Conservation (phyloP, 2,113 vertebrate species). For the Nematolebias whitei region DNA sequence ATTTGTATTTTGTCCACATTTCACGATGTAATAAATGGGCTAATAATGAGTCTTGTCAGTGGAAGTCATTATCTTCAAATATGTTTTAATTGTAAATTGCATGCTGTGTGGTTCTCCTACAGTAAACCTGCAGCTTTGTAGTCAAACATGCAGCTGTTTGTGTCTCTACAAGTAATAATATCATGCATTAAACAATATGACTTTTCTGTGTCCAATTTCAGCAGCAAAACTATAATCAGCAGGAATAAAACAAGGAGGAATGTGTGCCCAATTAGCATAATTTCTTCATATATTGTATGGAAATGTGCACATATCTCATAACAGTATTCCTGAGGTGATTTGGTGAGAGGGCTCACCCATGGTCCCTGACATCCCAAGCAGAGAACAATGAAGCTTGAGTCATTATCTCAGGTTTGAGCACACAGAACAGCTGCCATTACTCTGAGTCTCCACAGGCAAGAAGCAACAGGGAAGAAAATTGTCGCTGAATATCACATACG, state of each 20-base stretch:
- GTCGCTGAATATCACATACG: constrained; percentile 3
- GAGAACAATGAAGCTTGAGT: constrained; percentile 37
- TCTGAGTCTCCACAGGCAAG: constrained; percentile 19
- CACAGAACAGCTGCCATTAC: constrained; percentile 13
- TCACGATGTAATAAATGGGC: constrained; percentile 5
- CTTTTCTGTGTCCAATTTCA: constrained; percentile 26
- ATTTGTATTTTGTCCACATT: neutral
- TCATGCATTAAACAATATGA: neutral
- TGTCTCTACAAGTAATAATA: neutral
- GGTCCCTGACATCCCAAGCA: constrained; percentile 18
- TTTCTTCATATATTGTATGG: neutral
- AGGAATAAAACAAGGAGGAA: neutral
- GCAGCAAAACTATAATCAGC: neutral
- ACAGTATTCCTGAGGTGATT: neutral
- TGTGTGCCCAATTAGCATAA: neutral
- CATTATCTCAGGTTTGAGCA: constrained; percentile 38
- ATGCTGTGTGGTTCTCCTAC: neutral
- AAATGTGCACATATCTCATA: constrained; percentile 1
- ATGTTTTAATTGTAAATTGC: constrained; percentile 8
- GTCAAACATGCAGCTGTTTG: constrained; percentile 4
- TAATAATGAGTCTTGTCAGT: constrained; percentile 6
- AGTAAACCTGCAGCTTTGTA: constrained; percentile 9
- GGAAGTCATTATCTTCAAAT: neutral
- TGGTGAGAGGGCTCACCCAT: constrained; percentile 7
- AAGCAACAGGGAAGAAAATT: constrained; percentile 13